A percentile compares a stretch with the other conserved stretches of the same genome.
Conservation (phyloP, 2,113 vertebrate genomes). For the Argyrosomus japonicus region DNA sequence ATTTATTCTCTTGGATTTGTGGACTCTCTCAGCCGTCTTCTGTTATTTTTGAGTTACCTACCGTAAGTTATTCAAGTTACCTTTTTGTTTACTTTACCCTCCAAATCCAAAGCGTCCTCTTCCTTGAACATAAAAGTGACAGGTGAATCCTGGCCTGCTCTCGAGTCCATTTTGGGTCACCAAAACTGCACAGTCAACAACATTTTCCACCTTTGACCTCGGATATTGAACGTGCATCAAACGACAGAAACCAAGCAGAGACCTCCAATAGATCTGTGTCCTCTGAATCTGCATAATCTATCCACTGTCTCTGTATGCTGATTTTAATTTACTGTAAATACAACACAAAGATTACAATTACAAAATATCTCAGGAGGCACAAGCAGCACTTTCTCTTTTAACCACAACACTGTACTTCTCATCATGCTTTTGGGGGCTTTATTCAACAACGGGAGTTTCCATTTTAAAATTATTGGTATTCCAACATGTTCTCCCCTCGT, state of each 20-base stretch:
- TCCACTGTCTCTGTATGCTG: background rate
- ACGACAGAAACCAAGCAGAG: background rate
- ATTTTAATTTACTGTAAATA: background rate
- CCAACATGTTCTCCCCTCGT: conserved; percentile 19
- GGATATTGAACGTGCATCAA: conserved; percentile 17
- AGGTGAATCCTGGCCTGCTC: conserved; percentile 5
- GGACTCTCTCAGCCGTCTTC: too few species aligned
- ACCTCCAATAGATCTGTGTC: conserved; percentile 2
- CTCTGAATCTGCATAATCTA: conserved; percentile 26
- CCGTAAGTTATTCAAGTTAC: too few species aligned
- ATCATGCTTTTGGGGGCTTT: conserved; percentile 4
- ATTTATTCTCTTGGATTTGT: too few species aligned
- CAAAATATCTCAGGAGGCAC: background rate
- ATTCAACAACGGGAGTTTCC: conserved; percentile 32
- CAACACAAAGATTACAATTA: background rate
- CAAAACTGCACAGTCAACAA: conserved; percentile 6
- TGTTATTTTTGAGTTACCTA: too few species aligned
- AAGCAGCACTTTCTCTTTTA: background rate
- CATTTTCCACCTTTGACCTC: conserved; percentile 27
- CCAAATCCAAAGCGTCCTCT: too few species aligned
- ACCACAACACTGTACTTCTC: conserved; percentile 12
- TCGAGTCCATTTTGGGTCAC: background rate
- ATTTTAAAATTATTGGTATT: conserved; percentile 35
- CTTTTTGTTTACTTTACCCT: too few species aligned
- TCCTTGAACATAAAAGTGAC: background rate